Evolutionary conservation across 2,113 vertebrate species (phyloP).

Genomic region (Nanger granti): DNA sequence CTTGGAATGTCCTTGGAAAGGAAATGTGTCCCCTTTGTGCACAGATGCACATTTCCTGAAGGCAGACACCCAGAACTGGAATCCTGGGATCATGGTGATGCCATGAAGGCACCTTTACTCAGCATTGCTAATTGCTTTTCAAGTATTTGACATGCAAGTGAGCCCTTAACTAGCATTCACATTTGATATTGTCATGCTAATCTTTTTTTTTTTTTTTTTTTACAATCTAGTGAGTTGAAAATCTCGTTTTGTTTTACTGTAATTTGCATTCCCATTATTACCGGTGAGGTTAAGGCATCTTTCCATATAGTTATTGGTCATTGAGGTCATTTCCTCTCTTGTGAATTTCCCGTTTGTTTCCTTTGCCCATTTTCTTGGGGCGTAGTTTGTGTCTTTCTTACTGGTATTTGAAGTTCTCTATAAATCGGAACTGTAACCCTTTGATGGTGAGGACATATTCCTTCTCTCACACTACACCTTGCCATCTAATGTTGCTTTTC

Average conservation of each 20-base stretch:
- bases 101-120: not conserved
- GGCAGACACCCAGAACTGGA: not conserved
- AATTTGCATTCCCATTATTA: not conserved
- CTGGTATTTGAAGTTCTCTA: not conserved
- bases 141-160: not conserved
- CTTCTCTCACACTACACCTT: not conserved
- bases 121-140: not conserved
- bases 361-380: not conserved
- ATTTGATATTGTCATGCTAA: not conserved
- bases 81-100: not conserved
- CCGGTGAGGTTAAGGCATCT: not conserved
- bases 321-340: not conserved
- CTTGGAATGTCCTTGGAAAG: not conserved
- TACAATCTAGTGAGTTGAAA: not conserved
- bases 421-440: not conserved
- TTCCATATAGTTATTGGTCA: not conserved
- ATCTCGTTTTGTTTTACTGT: not conserved
- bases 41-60: rapidly evolving
- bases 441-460: not conserved
- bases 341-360: not conserved
- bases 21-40: not conserved
- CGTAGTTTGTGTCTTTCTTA: not conserved
- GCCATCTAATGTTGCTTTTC: not conserved
- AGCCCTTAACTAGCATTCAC: not conserved
- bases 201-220: not conserved